A percentile compares a stretch with the other conserved stretches of the same genome.
Conservation (phyloP, 2,888 invertebrate species). For the Escarpia spicata region DNA sequence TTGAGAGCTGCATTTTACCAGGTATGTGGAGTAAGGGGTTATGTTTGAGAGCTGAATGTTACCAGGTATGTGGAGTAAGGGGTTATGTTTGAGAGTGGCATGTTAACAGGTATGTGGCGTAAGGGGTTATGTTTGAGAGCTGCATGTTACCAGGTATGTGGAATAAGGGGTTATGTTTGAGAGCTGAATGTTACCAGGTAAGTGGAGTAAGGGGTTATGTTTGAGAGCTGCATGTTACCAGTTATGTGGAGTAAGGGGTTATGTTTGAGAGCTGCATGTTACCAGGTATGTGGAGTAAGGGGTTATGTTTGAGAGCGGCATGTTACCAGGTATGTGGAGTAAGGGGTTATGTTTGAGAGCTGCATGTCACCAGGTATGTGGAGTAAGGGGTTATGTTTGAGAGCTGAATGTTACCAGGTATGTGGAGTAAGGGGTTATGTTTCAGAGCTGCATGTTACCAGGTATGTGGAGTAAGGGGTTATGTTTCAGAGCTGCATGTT, state of each 20-base stretch:
- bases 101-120: no score
- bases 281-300: no score
- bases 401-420: not conserved
- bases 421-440: no score
- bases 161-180: no score
- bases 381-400: no score
- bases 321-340: no score
- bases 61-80: no score
- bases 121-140: not conserved
- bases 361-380: not conserved
- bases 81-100: not conserved
- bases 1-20: not conserved
- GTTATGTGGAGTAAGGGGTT: no score
- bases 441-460: not conserved
- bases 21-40: no score
- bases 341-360: not conserved
- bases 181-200: not conserved
- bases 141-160: not conserved
- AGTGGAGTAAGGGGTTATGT: no score
- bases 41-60: not conserved
- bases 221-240: not conserved
- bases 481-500: not conserved
- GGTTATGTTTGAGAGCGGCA: not conserved
- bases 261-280: not conserved
- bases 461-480: no score